Base-by-base conservation (phyloP, 2,888 invertebrate species). In the Seira sanloemensis region DNA sequence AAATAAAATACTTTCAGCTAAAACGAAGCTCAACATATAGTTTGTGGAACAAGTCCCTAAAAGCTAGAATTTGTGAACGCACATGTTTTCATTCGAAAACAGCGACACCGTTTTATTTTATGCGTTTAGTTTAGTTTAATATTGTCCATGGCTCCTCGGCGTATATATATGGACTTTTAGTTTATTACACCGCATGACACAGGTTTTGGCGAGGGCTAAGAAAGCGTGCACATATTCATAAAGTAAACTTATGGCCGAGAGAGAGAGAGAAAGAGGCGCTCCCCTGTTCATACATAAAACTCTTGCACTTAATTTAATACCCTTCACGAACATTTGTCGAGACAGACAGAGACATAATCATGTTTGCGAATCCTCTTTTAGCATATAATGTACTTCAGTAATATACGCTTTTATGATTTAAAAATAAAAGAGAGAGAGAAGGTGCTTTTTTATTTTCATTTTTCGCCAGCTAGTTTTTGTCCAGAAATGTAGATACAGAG, bases 261-360 rank as follows among this genome's bases (percentile, higher is more conserved):
- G n/a, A 50, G n/a, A 24, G 46, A 27, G 26, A 46, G 46, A 46
- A 73, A 54, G 50, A 37, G n/a, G n/a, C n/a, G n/a, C n/a, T n/a
- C n/a, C n/a, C n/a, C n/a, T 4, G 54, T 67, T 66, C 46, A 54
- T 65, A 50, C 19, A 54, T 16, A 66, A 76, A 76, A 54, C 77
- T 69, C 16, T 7, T n/a, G n/a, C n/a, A n/a, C n/a, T n/a, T 78
- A 78, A 65, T 78, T 71, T 71, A 78, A 78, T 78, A 67, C 72
- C 62, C 46, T 65, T 72, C 78, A 69, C 54, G 2, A 54, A 16
- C 66, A 75, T n/a, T 68, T 58, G 23, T 21, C 21, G 16, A n/a
- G n/a, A n/a, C n/a, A n/a, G n/a, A n/a, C n/a, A n/a, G 27, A 66
- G n/a, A 37, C 21, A 7, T 26, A 19, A 37, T 69, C n/a, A 9